These are phyloP conservation scores for Drosophila tripunctata DNA, from an alignment of 2,888 invertebrate genomes.

Conservation along the genomic window DNA sequence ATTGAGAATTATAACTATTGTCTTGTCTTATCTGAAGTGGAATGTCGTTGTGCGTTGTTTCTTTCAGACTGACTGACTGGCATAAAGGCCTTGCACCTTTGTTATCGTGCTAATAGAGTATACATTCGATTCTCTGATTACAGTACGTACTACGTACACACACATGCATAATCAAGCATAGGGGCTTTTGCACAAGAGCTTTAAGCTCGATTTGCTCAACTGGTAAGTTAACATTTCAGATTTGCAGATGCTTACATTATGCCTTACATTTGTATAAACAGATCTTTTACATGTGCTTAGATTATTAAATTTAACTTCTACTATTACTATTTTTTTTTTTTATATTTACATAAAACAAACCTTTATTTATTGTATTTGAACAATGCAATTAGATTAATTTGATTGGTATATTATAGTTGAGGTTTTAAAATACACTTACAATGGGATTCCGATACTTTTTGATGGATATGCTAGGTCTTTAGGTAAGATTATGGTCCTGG, in stretches of 20 bases:
- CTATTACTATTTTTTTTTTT: too few species aligned
- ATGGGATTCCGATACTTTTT: neutral
- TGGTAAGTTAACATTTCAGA: too few species aligned
- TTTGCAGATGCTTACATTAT: too few species aligned
- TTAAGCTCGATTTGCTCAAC: slow-evolving; percentile 12
- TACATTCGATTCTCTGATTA: slow-evolving; percentile 34
- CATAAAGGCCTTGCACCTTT: slow-evolving; percentile 25
- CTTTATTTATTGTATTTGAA: too few species aligned
- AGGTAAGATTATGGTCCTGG: neutral
- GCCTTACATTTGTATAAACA: too few species aligned
- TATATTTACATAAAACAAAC: too few species aligned
- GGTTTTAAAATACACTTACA: neutral
- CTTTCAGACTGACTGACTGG: slow-evolving; percentile 26
- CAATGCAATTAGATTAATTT: too few species aligned
- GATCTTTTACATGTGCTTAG: too few species aligned
- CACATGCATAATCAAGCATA: neutral
- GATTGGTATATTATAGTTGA: neutral
- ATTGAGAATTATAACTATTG: slow-evolving; percentile 4
- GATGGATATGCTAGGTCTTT: slow-evolving; percentile 5
- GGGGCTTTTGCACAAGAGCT: slow-evolving; percentile 3
- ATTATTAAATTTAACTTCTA: too few species aligned
- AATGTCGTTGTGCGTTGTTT: slow-evolving; percentile 14
- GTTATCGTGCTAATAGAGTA: slow-evolving; percentile 21
- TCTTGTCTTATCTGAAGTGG: slow-evolving; percentile 6
- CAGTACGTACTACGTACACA: neutral